Conservation (phyloP, 2,113 vertebrate genomes). For the Geothlypis trichas region DNA sequence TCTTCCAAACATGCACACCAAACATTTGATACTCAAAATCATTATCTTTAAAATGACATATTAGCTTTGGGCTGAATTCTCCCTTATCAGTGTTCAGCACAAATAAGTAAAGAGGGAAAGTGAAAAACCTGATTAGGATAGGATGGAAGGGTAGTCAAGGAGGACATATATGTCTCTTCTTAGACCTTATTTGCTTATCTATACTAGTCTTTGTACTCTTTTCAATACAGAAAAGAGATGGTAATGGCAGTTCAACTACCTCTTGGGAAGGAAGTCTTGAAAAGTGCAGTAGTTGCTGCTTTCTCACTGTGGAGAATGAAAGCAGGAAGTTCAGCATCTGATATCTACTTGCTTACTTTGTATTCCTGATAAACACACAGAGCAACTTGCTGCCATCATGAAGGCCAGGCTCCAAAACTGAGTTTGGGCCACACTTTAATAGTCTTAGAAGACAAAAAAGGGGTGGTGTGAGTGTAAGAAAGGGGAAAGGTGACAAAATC, state of each 20-base stretch:
- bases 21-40: background rate
- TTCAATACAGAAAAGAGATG: background rate
- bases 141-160: background rate
- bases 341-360: background rate
- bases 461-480: background rate
- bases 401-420: background rate
- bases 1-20: constrained; percentile 1
- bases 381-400: fast-evolving
- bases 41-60: background rate
- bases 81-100: background rate
- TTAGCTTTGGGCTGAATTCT: background rate
- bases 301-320: background rate
- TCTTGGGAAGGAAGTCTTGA: background rate
- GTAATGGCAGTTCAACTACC: background rate
- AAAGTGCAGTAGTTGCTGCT: background rate
- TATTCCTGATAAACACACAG: background rate
- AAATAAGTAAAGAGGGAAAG: background rate
- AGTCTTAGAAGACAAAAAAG: background rate
- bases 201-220: background rate
- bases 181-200: background rate
- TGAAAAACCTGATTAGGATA: background rate
- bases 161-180: background rate
- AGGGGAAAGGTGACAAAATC: background rate
- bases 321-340: background rate
- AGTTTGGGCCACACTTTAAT: background rate